Evolutionary conservation across 2,888 invertebrate species (phyloP), one percentile per base, ranked within the genome.

Genomic region (Ellobium chinense): DNA sequence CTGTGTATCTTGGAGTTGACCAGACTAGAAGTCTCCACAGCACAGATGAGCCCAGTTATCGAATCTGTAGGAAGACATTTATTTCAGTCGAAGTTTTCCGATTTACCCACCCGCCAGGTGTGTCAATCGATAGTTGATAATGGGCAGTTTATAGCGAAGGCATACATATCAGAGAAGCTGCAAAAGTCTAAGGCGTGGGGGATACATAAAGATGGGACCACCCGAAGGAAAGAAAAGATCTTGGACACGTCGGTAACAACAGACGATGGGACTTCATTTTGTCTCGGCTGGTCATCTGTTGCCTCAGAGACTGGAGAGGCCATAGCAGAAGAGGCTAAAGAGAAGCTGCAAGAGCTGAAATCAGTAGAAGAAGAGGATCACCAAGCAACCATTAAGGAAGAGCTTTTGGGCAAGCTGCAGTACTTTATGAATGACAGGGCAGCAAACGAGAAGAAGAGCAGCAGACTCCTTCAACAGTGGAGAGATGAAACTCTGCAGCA

Each of bases 361-460:
- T 21, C n/a, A 9, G 18, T n/a, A 18, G 21, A 29, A 24, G 31
- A 56, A 4, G 27, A 31, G 24, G 39, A 27, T 37, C 4, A 36
- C 12, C 14, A 69, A 39, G 46, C 39, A 4, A 4, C 39, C 9
- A 9, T 62, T 62, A 12, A 12, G 12, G 31, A 14, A 60, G n/a
- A 27, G 60, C 5, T 31, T 3, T 14, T 65, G 27, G 7, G 12
- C 7, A 56, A 72, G 29, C 12, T 72, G 29, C 2, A 27, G 37
- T 56, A 74, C 36, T 58, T 36, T 12, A 58, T 74, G 60, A 72
- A 72, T 29, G 62, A 60, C 46, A 58, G 62, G 37, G 73, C 73
- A 7, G 73, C 73, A 3, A 74, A 74, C 24, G 73, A 74, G 27
- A 74, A 74, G 62, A 74, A 74, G 54, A 74, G 73, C 29, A 56